Evolutionary conservation across 2,113 vertebrate genomes (phyloP).

Genomic region (Acrocephalus arundinaceus): DNA sequence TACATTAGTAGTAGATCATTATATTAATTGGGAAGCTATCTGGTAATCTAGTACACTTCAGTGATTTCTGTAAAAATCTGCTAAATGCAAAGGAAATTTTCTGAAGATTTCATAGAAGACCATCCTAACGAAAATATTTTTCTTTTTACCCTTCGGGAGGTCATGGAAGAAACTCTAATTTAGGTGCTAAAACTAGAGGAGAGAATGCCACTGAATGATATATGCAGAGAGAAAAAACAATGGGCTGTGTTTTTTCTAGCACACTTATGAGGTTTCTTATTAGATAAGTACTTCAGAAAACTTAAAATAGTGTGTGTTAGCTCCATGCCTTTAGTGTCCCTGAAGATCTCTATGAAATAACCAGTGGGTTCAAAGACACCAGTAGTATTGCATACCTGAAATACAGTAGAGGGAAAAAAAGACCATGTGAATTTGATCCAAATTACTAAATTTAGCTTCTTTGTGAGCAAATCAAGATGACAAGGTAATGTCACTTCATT

Average conservation of each 20-base stretch:
- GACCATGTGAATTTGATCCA: not conserved
- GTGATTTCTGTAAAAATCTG: not conserved
- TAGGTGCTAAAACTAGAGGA: not conserved
- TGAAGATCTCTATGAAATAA: not conserved
- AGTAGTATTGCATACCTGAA: not conserved
- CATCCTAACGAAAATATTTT: not conserved
- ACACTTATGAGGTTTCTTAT: not conserved
- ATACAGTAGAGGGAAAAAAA: not conserved
- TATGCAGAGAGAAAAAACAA: not conserved
- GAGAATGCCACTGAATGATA: not conserved
- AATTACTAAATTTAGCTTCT: conserved; percentile 1
- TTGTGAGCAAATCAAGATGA: conserved; percentile 45
- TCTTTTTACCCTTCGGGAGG: not conserved
- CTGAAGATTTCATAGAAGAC: not conserved
- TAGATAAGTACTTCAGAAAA: not conserved
- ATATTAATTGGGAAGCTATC: not conserved
- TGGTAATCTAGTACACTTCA: not conserved
- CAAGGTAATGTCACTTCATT: conserved; percentile 34
- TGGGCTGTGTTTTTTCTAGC: not conserved
- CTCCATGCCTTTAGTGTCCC: not conserved
- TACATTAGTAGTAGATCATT: not conserved
- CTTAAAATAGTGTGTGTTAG: not conserved
- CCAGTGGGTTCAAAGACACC: not conserved
- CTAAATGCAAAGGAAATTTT: not conserved
- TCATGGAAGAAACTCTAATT: not conserved